Percentiles rank a stretch among this genome's conserved stretches.
Evolutionary conservation across 2,113 vertebrate species (phyloP).

Genomic region (Carollia perspicillata): DNA sequence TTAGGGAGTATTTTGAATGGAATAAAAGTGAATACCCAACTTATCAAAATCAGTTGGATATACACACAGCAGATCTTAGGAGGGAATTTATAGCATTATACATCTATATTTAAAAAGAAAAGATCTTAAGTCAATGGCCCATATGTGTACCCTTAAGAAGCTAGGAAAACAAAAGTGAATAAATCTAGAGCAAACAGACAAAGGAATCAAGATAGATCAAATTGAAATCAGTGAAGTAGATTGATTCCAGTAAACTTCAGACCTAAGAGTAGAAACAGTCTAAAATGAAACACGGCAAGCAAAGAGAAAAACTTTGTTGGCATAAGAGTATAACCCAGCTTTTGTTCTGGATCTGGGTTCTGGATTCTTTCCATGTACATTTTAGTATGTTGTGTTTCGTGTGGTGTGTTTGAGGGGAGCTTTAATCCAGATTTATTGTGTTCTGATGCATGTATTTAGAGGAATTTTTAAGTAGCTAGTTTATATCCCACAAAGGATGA

Average conservation of each 20-base stretch:
- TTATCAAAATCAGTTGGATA: background rate
- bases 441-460: conserved; percentile 2
- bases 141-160: background rate
- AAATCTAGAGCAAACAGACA: background rate
- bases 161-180: background rate
- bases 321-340: background rate
- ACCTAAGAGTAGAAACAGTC: background rate
- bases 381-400: background rate
- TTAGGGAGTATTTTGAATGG: background rate
- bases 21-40: background rate
- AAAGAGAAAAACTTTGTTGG: background rate
- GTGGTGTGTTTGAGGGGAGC: background rate
- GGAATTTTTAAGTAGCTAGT: background rate
- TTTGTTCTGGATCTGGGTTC: background rate
- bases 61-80: background rate
- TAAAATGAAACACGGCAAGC: background rate
- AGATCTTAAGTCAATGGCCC: background rate
- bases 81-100: background rate
- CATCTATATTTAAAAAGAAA: background rate
- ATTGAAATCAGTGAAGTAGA: background rate
- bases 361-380: background rate
- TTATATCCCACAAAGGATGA: background rate
- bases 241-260: background rate
- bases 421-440: background rate
- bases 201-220: background rate